Percentiles rank a stretch among this genome's conserved stretches.
phyloP scores from a whole-genome alignment of 2,113 vertebrate genomes.

The Amia ocellicauda region DNA sequence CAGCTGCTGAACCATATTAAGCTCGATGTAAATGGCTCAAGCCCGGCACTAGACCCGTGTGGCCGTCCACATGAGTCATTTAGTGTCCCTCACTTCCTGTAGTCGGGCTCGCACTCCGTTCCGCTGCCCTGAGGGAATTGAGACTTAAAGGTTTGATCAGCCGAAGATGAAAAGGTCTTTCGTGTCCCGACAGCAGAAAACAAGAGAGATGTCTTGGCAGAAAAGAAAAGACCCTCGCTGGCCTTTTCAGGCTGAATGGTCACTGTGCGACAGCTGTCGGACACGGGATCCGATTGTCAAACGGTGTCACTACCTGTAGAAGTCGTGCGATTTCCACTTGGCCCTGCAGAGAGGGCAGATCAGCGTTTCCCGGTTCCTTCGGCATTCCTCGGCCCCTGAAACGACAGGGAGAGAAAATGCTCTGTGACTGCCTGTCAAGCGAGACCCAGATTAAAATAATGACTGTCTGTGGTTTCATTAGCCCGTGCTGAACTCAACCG shows the following conservation, averaged over 20 bases:
- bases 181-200: no score
- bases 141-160: no score
- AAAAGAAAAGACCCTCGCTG: no score
- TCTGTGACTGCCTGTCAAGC: slow-evolving; percentile 16
- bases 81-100: no score
- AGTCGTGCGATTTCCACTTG: slow-evolving; percentile 86
- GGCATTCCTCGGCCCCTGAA: slow-evolving; percentile 87
- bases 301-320: slow-evolving; percentile 67
- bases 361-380: slow-evolving; percentile 81
- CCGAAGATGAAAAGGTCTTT: no score
- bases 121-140: no score
- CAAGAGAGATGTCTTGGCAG: no score
- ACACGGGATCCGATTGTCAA: no score
- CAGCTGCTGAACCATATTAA: slow-evolving; percentile 27
- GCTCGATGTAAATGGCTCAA: slow-evolving; percentile 8
- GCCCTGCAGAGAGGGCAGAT: slow-evolving; percentile 87
- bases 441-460: not conserved
- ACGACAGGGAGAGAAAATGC: slow-evolving; percentile 21
- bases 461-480: not conserved
- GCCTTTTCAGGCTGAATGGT: no score
- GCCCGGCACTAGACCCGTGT: slow-evolving; percentile 9
- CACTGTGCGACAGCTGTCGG: no score
- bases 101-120: no score
- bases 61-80: not conserved
- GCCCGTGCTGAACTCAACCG: no score